Evolutionary conservation across 1,140 invertebrate genomes (phyloP), one percentile per base, ranked within the genome.

Genomic region (Dendrolimus kikuchii): DNA sequence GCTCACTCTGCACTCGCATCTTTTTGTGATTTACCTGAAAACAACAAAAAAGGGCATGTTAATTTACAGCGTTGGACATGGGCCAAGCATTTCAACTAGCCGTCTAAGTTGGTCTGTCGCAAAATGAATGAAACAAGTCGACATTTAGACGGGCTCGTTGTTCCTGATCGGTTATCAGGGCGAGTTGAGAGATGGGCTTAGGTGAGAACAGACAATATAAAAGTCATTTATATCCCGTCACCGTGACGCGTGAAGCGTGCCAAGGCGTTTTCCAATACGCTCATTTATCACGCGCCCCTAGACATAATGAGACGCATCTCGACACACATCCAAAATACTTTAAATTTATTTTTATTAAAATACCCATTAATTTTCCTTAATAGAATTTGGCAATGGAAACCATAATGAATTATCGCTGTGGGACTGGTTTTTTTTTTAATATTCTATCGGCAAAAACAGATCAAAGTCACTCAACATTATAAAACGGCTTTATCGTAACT

Each of bases 21-120:
- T 81, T 80, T 81, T 69, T 72, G 71, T 63, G 73, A 81, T 83
- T 86, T 86, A 86, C 82, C 82, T 86, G 82, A 77, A 83, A 86
- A 86, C 68, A 86, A 82, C 68, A 74, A 76, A 81, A 81, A 82
- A 61, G 72, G 62, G 66, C 65, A 23, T 23, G 74, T 86, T 84
- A 86, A 84, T 84, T 83, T 84, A 86, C 80, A 70, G 71, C 72
- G 57, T 66, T 86, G 82, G 79, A 75, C 57, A 65, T 42, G 56
- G 47, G 82, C 82, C 82, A 86, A 81, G 71, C 72, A 86, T 82
- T 81, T 82, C 76, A 76, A 80, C 68, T 69, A 77, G 75, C 65
- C 74, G 72, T 83, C 80, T 82, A 77, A 81, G 69, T 80, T 77
- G 67, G 74, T 77, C 76, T 71, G 71, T 71, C 53, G 66, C 73